phyloP scores from a whole-genome alignment of 2,888 invertebrate genomes.

The Perizoma flavofasciatum region DNA sequence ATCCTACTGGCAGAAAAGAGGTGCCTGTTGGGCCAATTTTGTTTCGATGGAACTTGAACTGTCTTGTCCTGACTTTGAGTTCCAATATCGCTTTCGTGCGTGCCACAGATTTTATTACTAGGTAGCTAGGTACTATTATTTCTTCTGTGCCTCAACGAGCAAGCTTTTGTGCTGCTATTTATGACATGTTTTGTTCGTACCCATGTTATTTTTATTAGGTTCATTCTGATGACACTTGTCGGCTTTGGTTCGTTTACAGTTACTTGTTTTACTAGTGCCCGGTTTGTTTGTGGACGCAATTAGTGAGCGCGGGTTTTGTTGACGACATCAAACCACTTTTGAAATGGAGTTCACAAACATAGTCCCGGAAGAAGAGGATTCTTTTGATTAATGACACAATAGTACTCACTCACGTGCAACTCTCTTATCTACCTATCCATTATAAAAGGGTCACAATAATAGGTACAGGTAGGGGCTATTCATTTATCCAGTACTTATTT shows the following conservation, averaged over 20 bases:
- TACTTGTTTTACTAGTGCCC: slow-evolving; percentile 15
- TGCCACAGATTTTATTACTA: too few relatives aligned
- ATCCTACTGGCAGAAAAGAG: neutral
- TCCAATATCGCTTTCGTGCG: too few relatives aligned
- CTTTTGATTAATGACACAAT: too few relatives aligned
- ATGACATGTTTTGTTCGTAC: slow-evolving; percentile 46
- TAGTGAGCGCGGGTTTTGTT: slow-evolving; percentile 15
- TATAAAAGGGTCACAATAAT: too few relatives aligned
- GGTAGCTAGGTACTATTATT: slow-evolving; percentile 8
- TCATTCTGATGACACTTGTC: slow-evolving; percentile 29
- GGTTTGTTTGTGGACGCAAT: slow-evolving; percentile 20
- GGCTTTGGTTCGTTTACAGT: slow-evolving; percentile 29
- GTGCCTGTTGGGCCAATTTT: neutral
- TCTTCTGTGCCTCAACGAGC: slow-evolving; percentile 30
- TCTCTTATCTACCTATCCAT: neutral
- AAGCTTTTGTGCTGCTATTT: slow-evolving; percentile 45
- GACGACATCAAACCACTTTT: slow-evolving; percentile 10
- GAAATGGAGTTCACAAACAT: neutral
- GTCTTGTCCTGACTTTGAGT: too few relatives aligned
- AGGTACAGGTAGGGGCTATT: too few relatives aligned
- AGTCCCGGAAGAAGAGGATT: too few relatives aligned
- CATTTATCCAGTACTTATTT: slow-evolving; percentile 2
- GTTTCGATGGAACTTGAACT: too few relatives aligned
- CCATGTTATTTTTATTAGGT: slow-evolving; percentile 32
- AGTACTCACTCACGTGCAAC: too few relatives aligned